Conservation (phyloP, 2,113 vertebrate genomes). For the Salminus brasiliensis region DNA sequence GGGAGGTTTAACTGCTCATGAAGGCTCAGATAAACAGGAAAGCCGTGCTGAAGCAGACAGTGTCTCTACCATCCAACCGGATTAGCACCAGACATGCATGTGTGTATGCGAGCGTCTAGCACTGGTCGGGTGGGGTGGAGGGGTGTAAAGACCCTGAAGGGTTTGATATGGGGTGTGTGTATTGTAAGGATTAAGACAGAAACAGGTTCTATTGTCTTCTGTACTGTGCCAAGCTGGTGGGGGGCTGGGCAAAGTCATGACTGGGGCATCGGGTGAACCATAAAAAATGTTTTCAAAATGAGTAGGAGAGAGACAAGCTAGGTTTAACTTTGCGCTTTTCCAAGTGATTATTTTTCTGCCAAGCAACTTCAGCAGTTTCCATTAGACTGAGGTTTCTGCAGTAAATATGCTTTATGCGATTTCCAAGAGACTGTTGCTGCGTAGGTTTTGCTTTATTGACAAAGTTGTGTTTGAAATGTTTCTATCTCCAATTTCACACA, state of each 20-base stretch:
- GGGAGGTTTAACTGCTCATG: conserved; percentile 24
- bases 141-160: neutral
- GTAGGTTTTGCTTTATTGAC: no score
- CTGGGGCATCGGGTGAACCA: conserved; percentile 3
- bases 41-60: neutral
- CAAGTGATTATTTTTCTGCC: no score
- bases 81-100: conserved; percentile 28
- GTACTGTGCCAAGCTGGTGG: conserved; percentile 27
- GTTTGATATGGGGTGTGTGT: conserved; percentile 1
- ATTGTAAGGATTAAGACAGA: conserved; percentile 34
- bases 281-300: conserved; percentile 12
- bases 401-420: no score
- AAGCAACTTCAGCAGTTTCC: no score
- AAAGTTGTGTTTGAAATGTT: no score
- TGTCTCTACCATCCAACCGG: conserved; percentile 20
- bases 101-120: neutral
- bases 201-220: conserved; percentile 62
- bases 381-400: no score
- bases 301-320: neutral
- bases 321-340: no score
- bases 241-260: conserved; percentile 23
- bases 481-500: no score
- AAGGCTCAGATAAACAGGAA: conserved; percentile 36
- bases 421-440: no score
- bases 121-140: conserved; percentile 13